Evolutionary conservation across 2,888 invertebrate genomes (phyloP).

Genomic region (Saturnia pavonia): DNA sequence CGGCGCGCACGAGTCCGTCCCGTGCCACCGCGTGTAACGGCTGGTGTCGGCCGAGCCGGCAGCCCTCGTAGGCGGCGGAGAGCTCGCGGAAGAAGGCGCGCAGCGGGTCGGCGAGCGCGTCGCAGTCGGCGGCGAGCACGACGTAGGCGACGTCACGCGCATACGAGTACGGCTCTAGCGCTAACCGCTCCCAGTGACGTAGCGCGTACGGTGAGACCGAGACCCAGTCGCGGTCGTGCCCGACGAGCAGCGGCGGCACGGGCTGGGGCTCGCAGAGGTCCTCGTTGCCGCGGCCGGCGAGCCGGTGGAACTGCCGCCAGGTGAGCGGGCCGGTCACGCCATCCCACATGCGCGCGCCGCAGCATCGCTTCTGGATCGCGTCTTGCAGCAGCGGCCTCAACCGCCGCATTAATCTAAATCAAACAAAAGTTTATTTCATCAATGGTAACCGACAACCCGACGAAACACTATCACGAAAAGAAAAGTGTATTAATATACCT

Average conservation of each 20-base stretch:
- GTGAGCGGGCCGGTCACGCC: slow-evolving; percentile 98
- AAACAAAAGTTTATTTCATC: background rate
- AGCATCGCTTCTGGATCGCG: slow-evolving; percentile 96
- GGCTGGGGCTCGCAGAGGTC: slow-evolving; percentile 99
- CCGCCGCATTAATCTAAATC: slow-evolving; percentile 90
- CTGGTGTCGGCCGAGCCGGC: slow-evolving; percentile 95
- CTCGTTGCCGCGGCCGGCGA: slow-evolving; percentile 96
- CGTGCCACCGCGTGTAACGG: slow-evolving; percentile 92
- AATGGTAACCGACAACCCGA: background rate
- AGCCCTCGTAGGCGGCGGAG: slow-evolving; percentile 96
- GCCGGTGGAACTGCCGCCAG: slow-evolving; percentile 98
- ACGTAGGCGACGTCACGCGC: slow-evolving; percentile 97
- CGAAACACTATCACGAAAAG: background rate
- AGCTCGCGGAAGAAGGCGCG: slow-evolving; percentile 95
- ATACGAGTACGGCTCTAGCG: slow-evolving; percentile 98
- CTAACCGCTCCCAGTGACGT: slow-evolving; percentile 97
- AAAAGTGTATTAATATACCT: slow-evolving; percentile 38
- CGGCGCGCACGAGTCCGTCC: slow-evolving; percentile 93
- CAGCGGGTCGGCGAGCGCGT: slow-evolving; percentile 89
- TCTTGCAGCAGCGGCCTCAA: slow-evolving; percentile 96
- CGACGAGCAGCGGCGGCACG: slow-evolving; percentile 95
- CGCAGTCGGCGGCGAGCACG: slow-evolving; percentile 96
- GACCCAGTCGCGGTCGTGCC: slow-evolving; percentile 97
- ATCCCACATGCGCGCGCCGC: slow-evolving; percentile 94
- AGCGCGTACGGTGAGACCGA: slow-evolving; percentile 96